These are phyloP conservation scores for Cromileptes altivelis DNA, from an alignment of 2,113 vertebrate genomes.

Conservation along the genomic window DNA sequence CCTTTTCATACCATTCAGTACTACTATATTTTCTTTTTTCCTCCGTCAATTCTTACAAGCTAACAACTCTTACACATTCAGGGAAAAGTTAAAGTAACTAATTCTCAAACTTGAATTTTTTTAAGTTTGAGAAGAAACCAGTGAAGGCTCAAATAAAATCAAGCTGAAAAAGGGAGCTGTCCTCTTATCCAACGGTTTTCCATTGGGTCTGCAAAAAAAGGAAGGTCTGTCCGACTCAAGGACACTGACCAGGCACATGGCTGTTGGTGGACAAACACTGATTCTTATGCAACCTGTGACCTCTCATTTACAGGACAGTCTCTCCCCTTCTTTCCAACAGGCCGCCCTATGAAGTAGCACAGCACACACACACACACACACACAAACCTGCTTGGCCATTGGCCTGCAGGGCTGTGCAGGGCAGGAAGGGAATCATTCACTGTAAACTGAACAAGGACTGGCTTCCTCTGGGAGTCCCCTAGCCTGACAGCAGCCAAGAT, in stretches of 20 bases:
- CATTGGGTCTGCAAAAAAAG: background rate
- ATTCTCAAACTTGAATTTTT: too few relatives aligned
- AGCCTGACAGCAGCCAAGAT: slow-evolving; percentile 87
- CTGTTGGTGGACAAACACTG: slow-evolving; percentile 51
- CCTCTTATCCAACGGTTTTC: background rate
- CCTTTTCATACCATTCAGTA: background rate
- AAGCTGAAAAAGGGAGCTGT: background rate
- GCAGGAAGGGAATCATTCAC: slow-evolving; percentile 92
- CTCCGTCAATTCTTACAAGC: background rate
- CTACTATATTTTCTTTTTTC: background rate
- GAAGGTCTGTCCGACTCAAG: background rate
- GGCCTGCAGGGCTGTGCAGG: slow-evolving; percentile 82
- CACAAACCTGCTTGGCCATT: slow-evolving; percentile 76
- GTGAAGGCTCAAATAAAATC: too few relatives aligned
- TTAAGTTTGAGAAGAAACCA: background rate
- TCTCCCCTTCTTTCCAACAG: slow-evolving; percentile 47
- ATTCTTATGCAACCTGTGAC: slow-evolving; percentile 49
- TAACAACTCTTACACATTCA: background rate
- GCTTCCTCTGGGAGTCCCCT: slow-evolving; percentile 87
- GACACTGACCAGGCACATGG: slow-evolving; percentile 28
- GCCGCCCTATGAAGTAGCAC: slow-evolving; percentile 36
- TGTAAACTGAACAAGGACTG: slow-evolving; percentile 85
- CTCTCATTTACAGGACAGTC: slow-evolving; percentile 50
- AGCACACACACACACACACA: slow-evolving; percentile 41
- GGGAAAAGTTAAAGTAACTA: background rate